Base-by-base conservation (phyloP, 2,888 invertebrate genomes). In the Leptura quadrifasciata region DNA sequence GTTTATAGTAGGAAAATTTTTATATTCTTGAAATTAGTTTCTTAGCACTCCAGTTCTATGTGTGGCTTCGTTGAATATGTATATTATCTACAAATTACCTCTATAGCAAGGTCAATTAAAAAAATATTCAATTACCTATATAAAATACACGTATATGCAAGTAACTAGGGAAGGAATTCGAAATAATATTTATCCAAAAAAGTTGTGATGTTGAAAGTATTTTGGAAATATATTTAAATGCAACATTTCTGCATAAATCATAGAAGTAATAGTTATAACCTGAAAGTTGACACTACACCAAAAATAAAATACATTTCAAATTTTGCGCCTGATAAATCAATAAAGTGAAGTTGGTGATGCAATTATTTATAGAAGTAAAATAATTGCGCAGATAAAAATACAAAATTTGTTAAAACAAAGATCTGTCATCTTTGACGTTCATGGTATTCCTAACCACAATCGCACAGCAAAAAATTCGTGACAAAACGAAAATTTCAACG, bases 301-400 rank as follows among this genome's bases (percentile, higher is more conserved):
- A 63, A 63, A 21, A 20, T 10, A 63, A 63, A 21, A 20, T 10
- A 21, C 2, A 47, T 68, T 74, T 74, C 18, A 69, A 74, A 69
- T 69, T 64, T 47, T 54, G 47, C 63, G 57, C 68, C 55, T 12
- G 68, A 47, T 57, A 63, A 72, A 76, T 72, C 76, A 72, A 72
- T 76, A 70, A 65, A 65, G 17, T 58, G 58, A 69, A 39, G 47
- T 57, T 58, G n/a, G 58, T 80, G 80, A 78, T 78, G 80, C 76
- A 80, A 80, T 78, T 80, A 78, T 80, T 80, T 80, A 76, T 78
- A 78, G 74, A 80, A 74, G 68, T 74, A 74, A 77, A 76, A 75
- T 78, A 79, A 77, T 65, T 77, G 76, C 77, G 80, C 80, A 77
- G 61, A 76, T 71, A 58, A 61, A 74, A 70, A 76, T 64, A 63